A percentile compares a stretch with the other conserved stretches of the same genome.
Conservation (phyloP, 2,113 vertebrate species). For the Paradoxurus hermaphroditus region DNA sequence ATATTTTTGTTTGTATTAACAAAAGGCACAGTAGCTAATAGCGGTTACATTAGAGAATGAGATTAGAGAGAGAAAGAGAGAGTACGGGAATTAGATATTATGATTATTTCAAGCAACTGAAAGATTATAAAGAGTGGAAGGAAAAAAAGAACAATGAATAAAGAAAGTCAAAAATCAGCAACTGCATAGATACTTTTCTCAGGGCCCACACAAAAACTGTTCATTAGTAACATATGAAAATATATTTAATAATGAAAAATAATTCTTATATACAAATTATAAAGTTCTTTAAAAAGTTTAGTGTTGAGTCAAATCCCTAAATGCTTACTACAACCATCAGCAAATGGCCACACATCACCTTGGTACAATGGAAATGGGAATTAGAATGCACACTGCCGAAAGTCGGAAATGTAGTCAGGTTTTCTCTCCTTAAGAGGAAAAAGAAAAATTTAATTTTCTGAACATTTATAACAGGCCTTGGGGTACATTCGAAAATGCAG, state of each 20-base stretch:
- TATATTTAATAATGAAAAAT: neutral
- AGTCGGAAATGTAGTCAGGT: neutral
- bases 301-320: neutral
- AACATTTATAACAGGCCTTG: slow-evolving; percentile 36
- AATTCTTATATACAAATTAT: slow-evolving; percentile 2
- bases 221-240: neutral
- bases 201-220: neutral
- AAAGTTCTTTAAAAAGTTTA: neutral
- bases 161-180: neutral
- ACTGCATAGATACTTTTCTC: neutral
- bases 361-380: neutral
- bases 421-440: slow-evolving; percentile 18
- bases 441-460: slow-evolving; percentile 43
- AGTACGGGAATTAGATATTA: neutral
- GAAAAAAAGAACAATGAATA: neutral
- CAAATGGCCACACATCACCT: neutral
- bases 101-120: neutral
- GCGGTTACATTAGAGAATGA: neutral
- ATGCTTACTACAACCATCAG: neutral
- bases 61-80: neutral
- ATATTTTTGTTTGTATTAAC: neutral
- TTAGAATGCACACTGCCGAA: neutral
- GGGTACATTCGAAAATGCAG: neutral
- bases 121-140: neutral
- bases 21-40: neutral